Base-by-base conservation (phyloP, 2,888 invertebrate species). In the Eristalis tenax region DNA sequence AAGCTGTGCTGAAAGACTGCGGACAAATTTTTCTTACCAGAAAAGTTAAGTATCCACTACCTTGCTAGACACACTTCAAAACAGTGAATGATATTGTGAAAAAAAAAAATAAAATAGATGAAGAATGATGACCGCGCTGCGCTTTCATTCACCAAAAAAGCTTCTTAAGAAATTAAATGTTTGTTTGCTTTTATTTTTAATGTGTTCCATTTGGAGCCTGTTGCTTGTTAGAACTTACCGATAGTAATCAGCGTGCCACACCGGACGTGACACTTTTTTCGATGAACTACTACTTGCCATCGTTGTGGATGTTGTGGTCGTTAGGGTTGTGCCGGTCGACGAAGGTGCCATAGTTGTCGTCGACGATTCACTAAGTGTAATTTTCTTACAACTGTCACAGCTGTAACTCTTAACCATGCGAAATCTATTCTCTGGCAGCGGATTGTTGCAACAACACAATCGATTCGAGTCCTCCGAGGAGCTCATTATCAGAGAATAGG, bases 211-310 rank as follows among this genome's bases (percentile, higher is more conserved):
- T 43, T 38, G 22, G 82, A 84, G 78, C 75, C 82, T 75, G 74
- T 74, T 73, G 74, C 69, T 69, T 43, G 11, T 83, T 32, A 50
- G 43, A 83, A 93, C 95, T 95, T 95, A 95, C 95, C 95, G 94
- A 91, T 94, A 93, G 92, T 94, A 95, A 93, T 95, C 95, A 92
- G 94, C 94, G 92, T 94, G 95, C 95, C 95, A 95, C 92, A 95
- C 94, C 91, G 94, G 93, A 89, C 93, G 93, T 89, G 91, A 89
- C 83, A 89, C 89, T 83, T 86, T 89, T 74, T 75, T 88, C 43
- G 83, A 83, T 43, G 88, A 88, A 70, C 74, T 88, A 88, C 88
- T 88, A 88, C 88, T 88, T 81, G 90, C 89, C 57, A 90, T 89
- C 78, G 91, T 90, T 64, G 90, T 90, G 28, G 94, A 94, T 90